Evolutionary conservation across 1,140 invertebrate genomes (phyloP).

Genomic region (Maconellicoccus hirsutus): DNA sequence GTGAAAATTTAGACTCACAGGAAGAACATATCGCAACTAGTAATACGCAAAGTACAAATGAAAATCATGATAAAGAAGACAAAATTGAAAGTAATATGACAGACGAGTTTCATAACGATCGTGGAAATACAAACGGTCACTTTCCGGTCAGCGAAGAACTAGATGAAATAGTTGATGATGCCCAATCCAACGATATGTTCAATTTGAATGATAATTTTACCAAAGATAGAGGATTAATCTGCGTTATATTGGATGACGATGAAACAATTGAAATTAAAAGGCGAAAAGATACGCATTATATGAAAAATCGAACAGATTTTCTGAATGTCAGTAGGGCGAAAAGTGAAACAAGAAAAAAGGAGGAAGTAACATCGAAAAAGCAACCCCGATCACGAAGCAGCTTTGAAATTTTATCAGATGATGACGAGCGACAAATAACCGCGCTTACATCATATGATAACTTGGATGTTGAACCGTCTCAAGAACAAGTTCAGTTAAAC

Average conservation of each 20-base stretch:
- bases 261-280: not conserved
- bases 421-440: not conserved
- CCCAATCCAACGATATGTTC: too few species aligned
- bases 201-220: not conserved
- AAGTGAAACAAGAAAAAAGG: constrained; percentile 14
- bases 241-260: not conserved
- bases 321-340: not conserved
- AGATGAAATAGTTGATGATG: too few species aligned
- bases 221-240: not conserved
- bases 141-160: not conserved
- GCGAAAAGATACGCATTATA: constrained; percentile 11
- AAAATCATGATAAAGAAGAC: too few species aligned
- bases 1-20: too few species aligned
- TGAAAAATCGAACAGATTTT: not conserved
- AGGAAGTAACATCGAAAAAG: not conserved
- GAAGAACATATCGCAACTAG: too few species aligned
- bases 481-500: too few species aligned
- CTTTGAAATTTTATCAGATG: constrained; percentile 23
- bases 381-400: constrained; percentile 1
- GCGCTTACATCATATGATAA: constrained; percentile 26
- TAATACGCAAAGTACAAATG: too few species aligned
- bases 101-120: not conserved
- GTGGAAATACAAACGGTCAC: not conserved
- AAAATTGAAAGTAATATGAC: not conserved
- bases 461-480: constrained; percentile 30